Evolutionary conservation across 2,888 invertebrate genomes (phyloP).

Genomic region (Pyralis farinalis): DNA sequence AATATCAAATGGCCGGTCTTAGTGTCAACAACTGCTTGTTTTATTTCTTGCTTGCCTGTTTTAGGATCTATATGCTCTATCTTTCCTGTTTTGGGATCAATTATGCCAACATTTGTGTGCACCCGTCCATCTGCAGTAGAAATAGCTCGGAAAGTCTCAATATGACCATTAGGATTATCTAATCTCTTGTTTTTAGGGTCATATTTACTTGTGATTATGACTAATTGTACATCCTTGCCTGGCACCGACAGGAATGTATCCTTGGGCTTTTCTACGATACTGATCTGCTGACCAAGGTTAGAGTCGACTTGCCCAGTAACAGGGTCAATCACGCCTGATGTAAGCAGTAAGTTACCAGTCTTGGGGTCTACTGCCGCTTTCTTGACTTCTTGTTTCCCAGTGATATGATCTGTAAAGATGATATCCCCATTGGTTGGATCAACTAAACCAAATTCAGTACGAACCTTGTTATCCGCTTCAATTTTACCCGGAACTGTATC

Average conservation of each 20-base stretch:
- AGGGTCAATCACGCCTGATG: slow-evolving; percentile 76
- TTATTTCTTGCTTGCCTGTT: slow-evolving; percentile 76
- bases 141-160: slow-evolving; percentile 69
- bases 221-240: slow-evolving; percentile 65
- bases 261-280: slow-evolving; percentile 45
- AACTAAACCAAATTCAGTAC: slow-evolving; percentile 77
- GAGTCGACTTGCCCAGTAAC: slow-evolving; percentile 73
- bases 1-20: slow-evolving; percentile 72
- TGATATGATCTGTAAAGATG: slow-evolving; percentile 75
- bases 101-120: slow-evolving; percentile 72
- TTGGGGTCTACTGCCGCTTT: slow-evolving; percentile 83
- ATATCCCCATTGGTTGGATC: slow-evolving; percentile 78
- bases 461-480: slow-evolving; percentile 67
- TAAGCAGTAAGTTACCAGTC: slow-evolving; percentile 77
- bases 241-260: slow-evolving; percentile 47
- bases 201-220: slow-evolving; percentile 74
- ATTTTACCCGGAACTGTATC: slow-evolving; percentile 50
- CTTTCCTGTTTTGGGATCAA: slow-evolving; percentile 77
- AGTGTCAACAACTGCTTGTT: slow-evolving; percentile 75
- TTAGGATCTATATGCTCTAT: slow-evolving; percentile 73
- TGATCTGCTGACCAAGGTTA: slow-evolving; percentile 74
- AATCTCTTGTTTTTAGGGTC: slow-evolving; percentile 75
- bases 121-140: slow-evolving; percentile 58
- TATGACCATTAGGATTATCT: slow-evolving; percentile 72
- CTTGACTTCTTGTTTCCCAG: slow-evolving; percentile 80